phyloP scores from a whole-genome alignment of 1,140 invertebrate genomes.

The Halotydeus destructor region DNA sequence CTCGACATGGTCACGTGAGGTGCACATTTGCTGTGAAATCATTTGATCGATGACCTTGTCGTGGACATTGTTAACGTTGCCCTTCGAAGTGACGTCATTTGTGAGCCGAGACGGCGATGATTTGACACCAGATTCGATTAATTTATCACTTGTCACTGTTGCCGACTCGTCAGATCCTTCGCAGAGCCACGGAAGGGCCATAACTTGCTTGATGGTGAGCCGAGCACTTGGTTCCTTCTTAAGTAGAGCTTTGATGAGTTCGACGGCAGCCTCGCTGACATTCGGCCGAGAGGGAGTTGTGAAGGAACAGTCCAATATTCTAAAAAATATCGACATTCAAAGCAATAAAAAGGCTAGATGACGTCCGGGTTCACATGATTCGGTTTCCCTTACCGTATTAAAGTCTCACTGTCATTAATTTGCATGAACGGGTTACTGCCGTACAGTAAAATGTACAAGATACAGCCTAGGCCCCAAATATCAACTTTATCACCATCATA shows the following conservation, averaged over 20 bases:
- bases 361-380: not conserved
- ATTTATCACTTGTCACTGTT: not conserved
- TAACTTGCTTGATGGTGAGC: constrained; percentile 66
- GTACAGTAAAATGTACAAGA: constrained; percentile 24
- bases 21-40: constrained; percentile 9
- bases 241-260: constrained; percentile 11
- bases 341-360: not conserved
- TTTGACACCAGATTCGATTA: not conserved
- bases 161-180: not conserved
- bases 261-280: constrained; percentile 9
- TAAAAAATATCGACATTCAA: too few relatives aligned
- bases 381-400: constrained; percentile 1
- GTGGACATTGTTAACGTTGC: constrained; percentile 4
- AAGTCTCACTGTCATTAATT: constrained; percentile 15
- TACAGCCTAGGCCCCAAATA: constrained; percentile 37
- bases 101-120: not conserved
- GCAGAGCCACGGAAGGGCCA: constrained; percentile 56
- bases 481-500: constrained; percentile 30
- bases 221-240: constrained; percentile 63
- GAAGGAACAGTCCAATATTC: constrained; percentile 15
- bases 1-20: constrained; percentile 8
- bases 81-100: not conserved
- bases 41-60: constrained; percentile 13
- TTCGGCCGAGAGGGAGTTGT: constrained; percentile 8
- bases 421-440: constrained; percentile 15